A percentile compares a stretch with the other conserved stretches of the same genome.
Evolutionary conservation across 2,797 vertebrate species (phyloP).

Genomic region (Muscicapa comitata): DNA sequence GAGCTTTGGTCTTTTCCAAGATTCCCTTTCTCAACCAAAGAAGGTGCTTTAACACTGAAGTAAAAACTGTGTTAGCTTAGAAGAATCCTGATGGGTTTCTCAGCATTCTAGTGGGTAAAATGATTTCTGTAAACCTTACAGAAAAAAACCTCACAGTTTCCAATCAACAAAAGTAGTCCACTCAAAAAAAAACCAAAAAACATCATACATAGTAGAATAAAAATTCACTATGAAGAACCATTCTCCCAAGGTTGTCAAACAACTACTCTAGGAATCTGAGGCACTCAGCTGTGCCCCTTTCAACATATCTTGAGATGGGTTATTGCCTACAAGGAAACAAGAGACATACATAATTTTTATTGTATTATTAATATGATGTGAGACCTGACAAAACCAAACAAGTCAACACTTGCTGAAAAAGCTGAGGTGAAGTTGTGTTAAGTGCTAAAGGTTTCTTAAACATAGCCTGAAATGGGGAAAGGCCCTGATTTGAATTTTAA

Average conservation of each 20-base stretch:
- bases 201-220: not conserved
- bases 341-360: slow-evolving; percentile 3
- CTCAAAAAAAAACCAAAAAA: not conserved
- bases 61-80: slow-evolving; percentile 41
- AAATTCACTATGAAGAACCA: not conserved
- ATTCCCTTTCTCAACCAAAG: slow-evolving; percentile 52
- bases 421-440: not conserved
- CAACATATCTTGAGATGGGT: slow-evolving; percentile 20
- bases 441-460: slow-evolving; percentile 7
- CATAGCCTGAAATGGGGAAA: not conserved
- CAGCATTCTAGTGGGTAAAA: not conserved
- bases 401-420: slow-evolving; percentile 37
- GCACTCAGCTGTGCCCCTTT: slow-evolving; percentile 24
- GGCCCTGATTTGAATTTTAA: slow-evolving; percentile 13
- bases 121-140: slow-evolving; percentile 56
- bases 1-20: slow-evolving; percentile 54
- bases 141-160: slow-evolving; percentile 46
- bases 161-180: slow-evolving; percentile 12
- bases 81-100: slow-evolving; percentile 34
- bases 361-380: not conserved
- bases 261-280: slow-evolving; percentile 29
- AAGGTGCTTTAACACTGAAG: slow-evolving; percentile 74
- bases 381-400: slow-evolving; percentile 44
- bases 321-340: slow-evolving; percentile 62
- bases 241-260: slow-evolving; percentile 16